A percentile compares a stretch with the other conserved stretches of the same genome.
phyloP scores from a whole-genome alignment of 2,888 invertebrate genomes.

The Scrobipalpa costella region DNA sequence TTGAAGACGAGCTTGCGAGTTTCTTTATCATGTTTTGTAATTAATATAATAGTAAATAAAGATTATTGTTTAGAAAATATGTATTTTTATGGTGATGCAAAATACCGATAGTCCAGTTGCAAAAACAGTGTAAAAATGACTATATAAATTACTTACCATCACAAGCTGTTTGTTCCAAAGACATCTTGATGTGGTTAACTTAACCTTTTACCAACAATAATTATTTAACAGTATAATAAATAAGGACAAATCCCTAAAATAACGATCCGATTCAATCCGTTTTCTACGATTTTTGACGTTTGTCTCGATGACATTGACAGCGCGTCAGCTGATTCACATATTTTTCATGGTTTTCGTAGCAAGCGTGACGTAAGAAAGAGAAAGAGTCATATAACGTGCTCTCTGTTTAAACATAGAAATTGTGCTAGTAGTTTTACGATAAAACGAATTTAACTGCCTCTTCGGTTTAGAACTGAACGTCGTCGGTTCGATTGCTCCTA shows the following conservation, averaged over 20 bases:
- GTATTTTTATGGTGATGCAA: no score
- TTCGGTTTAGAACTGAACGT: no score
- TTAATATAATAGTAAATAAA: no score
- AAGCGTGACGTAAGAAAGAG: neutral
- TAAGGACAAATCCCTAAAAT: neutral
- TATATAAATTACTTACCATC: slow-evolving; percentile 85
- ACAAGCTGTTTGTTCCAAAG: slow-evolving; percentile 94
- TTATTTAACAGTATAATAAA: neutral
- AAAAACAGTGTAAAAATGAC: neutral
- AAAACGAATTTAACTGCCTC: no score
- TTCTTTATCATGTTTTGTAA: no score
- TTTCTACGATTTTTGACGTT: neutral
- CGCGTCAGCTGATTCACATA: slow-evolving; percentile 1
- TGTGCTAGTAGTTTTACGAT: no score
- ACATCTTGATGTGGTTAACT: slow-evolving; percentile 76
- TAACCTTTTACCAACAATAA: neutral
- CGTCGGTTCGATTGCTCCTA: no score
- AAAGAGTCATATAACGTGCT: neutral
- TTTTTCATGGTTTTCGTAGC: neutral
- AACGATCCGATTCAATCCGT: neutral
- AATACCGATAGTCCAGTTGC: neutral
- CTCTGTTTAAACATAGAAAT: no score
- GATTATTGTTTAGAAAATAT: no score
- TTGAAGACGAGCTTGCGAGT: no score
- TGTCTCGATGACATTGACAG: slow-evolving; percentile 5